A percentile compares a stretch with the other conserved stretches of the same genome.
These are phyloP conservation scores for Brachionus koreanus DNA, from an alignment of 1,140 invertebrate species.

Conservation along the genomic window DNA sequence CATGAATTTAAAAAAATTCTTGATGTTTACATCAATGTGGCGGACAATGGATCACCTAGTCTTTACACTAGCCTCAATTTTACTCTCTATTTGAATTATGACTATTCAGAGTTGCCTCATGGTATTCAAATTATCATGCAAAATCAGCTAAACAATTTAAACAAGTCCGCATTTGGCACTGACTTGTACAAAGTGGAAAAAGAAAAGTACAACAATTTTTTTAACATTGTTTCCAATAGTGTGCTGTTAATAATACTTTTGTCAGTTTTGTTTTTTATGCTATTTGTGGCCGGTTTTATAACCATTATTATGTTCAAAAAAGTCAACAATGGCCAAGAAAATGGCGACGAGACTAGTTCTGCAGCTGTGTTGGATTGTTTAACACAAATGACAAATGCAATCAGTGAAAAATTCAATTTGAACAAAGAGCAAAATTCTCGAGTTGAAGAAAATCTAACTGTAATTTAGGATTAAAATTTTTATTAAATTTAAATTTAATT, in stretches of 20 bases:
- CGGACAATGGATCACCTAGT: not conserved
- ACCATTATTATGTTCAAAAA: conserved; percentile 27
- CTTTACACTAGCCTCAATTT: not conserved
- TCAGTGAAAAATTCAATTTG: not conserved
- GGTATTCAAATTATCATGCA: not conserved
- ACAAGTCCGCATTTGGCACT: not conserved
- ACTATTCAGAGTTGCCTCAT: not conserved
- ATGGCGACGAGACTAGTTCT: not conserved
- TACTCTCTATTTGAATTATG: conserved; percentile 24
- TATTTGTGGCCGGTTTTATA: conserved; percentile 3
- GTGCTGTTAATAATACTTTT: not conserved
- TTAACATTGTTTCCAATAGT: conserved; percentile 16
- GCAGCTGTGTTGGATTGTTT: not conserved
- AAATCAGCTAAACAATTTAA: not conserved
- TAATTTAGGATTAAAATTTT: not conserved
- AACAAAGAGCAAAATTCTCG: not conserved
- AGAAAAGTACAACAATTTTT: conserved; percentile 4
- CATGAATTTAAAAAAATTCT: not conserved
- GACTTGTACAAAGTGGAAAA: not conserved
- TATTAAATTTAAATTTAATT: too few relatives aligned
- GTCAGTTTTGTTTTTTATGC: conserved; percentile 17
- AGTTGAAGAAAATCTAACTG: not conserved
- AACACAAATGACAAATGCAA: not conserved
- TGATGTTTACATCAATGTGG: not conserved
- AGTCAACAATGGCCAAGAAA: not conserved